phyloP scores from a whole-genome alignment of 1,140 invertebrate species.

The Platyscapa corneri region DNA sequence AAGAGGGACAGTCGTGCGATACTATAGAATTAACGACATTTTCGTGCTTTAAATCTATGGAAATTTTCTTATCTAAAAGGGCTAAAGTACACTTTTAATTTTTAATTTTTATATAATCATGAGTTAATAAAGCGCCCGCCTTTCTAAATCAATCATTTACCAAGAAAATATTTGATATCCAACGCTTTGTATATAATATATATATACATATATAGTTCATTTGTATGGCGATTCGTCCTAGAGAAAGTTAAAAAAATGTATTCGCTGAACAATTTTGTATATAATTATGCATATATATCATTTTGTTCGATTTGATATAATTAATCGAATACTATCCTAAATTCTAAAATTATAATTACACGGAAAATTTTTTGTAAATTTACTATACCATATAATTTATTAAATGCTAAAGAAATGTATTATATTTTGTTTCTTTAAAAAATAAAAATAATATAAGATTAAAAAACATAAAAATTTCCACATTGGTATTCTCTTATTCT shows the following conservation, averaged over 20 bases:
- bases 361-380: constrained; percentile 18
- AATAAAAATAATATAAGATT: background rate
- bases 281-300: background rate
- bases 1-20: background rate
- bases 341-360: background rate
- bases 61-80: constrained; percentile 3
- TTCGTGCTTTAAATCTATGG: background rate
- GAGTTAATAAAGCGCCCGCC: background rate
- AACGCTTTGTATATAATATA: constrained; percentile 27
- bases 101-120: background rate
- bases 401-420: background rate
- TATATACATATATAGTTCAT: constrained; percentile 17
- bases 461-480: background rate
- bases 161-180: background rate
- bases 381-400: too few species aligned
- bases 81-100: background rate
- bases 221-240: constrained; percentile 25
- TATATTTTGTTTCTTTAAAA: background rate
- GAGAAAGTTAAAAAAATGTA: constrained; percentile 29
- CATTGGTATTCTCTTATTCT: background rate
- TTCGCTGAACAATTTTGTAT: background rate
- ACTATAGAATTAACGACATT: background rate
- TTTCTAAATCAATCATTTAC: background rate
- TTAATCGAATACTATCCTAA: constrained; percentile 3
- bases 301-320: background rate